Conservation (phyloP, 2,888 invertebrate species). For the Archips xylosteana region DNA sequence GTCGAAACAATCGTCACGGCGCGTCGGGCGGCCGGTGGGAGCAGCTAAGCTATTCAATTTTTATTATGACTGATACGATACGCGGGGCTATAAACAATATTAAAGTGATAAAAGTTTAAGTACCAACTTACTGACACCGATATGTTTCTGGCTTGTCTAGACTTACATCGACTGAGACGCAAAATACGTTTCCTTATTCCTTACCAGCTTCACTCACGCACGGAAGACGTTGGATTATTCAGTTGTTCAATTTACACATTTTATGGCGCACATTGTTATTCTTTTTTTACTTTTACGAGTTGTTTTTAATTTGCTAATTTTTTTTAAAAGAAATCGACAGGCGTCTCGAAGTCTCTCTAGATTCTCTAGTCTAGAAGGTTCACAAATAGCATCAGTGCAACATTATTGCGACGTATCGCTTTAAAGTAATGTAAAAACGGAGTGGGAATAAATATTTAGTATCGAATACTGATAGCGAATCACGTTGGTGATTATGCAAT, state of each 20-base stretch:
- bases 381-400: slow-evolving; percentile 50
- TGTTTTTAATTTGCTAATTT: background rate
- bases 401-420: slow-evolving; percentile 62
- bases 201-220: background rate
- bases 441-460: slow-evolving; percentile 78
- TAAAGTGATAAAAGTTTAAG: slow-evolving; percentile 24
- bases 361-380: background rate
- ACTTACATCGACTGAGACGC: background rate
- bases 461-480: slow-evolving; percentile 79
- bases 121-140: slow-evolving; percentile 14
- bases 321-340: background rate
- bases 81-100: slow-evolving; percentile 30
- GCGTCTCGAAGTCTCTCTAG: slow-evolving; percentile 12
- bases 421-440: slow-evolving; percentile 68
- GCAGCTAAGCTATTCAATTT: slow-evolving; percentile 47
- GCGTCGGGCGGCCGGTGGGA: slow-evolving; percentile 63
- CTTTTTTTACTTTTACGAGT: slow-evolving; percentile 6
- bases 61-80: slow-evolving; percentile 43
- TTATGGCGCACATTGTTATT: slow-evolving; percentile 6
- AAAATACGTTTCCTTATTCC: background rate
- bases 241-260: slow-evolving; percentile 14
- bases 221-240: background rate
- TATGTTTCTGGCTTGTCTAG: background rate
- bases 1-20: slow-evolving; percentile 77
- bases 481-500: slow-evolving; percentile 83